phyloP scores from a whole-genome alignment of 1,140 invertebrate species.

The Rhopalosiphum maidis region DNA sequence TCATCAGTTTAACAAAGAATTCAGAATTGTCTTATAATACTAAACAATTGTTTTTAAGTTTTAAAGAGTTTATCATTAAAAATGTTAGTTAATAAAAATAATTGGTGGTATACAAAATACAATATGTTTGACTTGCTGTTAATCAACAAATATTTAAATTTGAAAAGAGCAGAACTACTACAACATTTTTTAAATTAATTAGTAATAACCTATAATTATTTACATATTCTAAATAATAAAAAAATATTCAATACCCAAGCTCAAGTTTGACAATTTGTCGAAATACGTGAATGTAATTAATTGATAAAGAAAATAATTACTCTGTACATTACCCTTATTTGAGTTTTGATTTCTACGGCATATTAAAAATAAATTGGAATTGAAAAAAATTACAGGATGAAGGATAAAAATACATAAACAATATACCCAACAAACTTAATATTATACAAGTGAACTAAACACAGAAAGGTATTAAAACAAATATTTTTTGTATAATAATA shows the following conservation, averaged over 20 bases:
- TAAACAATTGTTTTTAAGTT: no score
- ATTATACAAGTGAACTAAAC: background rate
- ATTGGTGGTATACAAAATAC: background rate
- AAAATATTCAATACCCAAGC: no score
- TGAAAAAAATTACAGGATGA: background rate
- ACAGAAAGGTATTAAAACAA: background rate
- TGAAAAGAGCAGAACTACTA: background rate
- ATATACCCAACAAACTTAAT: background rate
- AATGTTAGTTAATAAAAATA: background rate
- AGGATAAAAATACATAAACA: background rate
- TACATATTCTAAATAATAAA: no score
- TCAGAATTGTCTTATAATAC: no score
- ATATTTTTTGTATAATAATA: constrained; percentile 6
- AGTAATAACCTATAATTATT: no score
- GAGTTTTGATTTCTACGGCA: background rate
- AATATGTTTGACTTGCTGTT: background rate
- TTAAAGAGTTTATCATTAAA: no score
- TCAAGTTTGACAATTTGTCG: no score
- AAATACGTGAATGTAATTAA: no score
- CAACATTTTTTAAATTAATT: background rate
- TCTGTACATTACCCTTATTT: background rate
- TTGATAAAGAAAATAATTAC: background rate
- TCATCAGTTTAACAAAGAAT: background rate
- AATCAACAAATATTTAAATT: background rate
- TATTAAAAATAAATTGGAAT: background rate